Conservation (phyloP, 2,113 vertebrate genomes). For the Lampris incognitus region DNA sequence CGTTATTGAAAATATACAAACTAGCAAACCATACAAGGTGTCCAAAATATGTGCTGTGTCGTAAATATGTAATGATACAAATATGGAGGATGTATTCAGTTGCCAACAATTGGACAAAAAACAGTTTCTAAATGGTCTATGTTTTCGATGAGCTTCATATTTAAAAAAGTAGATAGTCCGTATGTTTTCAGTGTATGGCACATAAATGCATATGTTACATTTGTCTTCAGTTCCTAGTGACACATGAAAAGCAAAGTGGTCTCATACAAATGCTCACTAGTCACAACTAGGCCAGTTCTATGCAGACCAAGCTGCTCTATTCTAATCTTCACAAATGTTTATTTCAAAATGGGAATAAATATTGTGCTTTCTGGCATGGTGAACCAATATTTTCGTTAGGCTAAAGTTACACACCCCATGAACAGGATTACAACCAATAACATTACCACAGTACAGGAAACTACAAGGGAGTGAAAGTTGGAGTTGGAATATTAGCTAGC, state of each 20-base stretch:
- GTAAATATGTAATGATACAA: slow-evolving; percentile 48
- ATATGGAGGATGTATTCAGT: slow-evolving; percentile 14
- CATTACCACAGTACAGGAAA: slow-evolving; percentile 68
- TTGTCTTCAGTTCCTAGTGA: slow-evolving; percentile 55
- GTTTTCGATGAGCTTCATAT: slow-evolving; percentile 51
- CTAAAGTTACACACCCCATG: slow-evolving; percentile 60
- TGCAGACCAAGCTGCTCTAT: slow-evolving; percentile 53
- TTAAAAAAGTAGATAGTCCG: slow-evolving; percentile 45
- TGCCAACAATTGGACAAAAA: slow-evolving; percentile 25
- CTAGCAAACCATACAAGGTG: slow-evolving; percentile 58
- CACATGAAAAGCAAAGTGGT: slow-evolving; percentile 52
- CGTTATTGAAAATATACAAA: slow-evolving; percentile 67
- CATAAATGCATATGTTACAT: slow-evolving; percentile 57
- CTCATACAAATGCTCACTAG: slow-evolving; percentile 64
- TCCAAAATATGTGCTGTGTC: slow-evolving; percentile 56
- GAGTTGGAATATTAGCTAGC: slow-evolving; percentile 53
- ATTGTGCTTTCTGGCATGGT: slow-evolving; percentile 72
- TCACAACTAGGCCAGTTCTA: slow-evolving; percentile 61
- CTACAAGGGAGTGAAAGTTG: slow-evolving; percentile 32
- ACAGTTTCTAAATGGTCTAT: slow-evolving; percentile 19
- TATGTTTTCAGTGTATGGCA: slow-evolving; percentile 59
- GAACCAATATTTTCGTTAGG: slow-evolving; percentile 23
- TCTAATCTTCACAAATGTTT: slow-evolving; percentile 64
- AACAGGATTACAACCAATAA: slow-evolving; percentile 58
- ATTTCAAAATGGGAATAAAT: slow-evolving; percentile 56